Conservation (phyloP, 1,140 invertebrate genomes). For the Micrasema longulum region DNA sequence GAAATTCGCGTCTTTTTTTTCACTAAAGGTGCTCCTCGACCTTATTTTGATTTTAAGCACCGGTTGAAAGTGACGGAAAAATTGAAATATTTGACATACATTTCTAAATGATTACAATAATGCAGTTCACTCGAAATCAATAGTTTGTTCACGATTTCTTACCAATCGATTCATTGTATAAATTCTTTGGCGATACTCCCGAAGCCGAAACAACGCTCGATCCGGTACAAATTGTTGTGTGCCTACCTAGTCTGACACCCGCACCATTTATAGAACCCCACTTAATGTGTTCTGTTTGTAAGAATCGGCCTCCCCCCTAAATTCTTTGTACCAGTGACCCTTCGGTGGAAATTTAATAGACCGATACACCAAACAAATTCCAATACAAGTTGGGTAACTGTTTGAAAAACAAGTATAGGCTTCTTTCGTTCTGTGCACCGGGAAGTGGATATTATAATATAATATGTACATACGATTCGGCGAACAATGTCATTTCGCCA, state of each 20-base stretch:
- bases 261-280: slow-evolving; percentile 37
- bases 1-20: no score
- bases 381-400: slow-evolving; percentile 17
- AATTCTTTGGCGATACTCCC: not conserved
- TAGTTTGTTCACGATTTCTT: no score
- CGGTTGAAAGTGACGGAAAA: no score
- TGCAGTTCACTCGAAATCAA: no score
- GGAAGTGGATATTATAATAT: no score
- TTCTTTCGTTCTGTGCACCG: slow-evolving; percentile 22
- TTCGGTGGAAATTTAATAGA: slow-evolving; percentile 27
- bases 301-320: slow-evolving; percentile 2
- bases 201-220: slow-evolving; percentile 21
- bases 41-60: no score
- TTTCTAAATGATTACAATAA: no score
- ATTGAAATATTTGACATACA: no score
- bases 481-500: no score
- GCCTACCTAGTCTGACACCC: not conserved
- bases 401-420: slow-evolving; percentile 13
- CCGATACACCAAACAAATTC: slow-evolving; percentile 30
- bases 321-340: slow-evolving; percentile 29
- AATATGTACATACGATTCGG: no score
- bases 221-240: slow-evolving; percentile 14
- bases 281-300: not conserved
- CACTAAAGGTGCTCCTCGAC: no score
- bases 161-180: slow-evolving; percentile 40